Evolutionary conservation across 2,113 vertebrate species (phyloP), one percentile per base, ranked within the genome.

Genomic region (Platichthys stellatus): DNA sequence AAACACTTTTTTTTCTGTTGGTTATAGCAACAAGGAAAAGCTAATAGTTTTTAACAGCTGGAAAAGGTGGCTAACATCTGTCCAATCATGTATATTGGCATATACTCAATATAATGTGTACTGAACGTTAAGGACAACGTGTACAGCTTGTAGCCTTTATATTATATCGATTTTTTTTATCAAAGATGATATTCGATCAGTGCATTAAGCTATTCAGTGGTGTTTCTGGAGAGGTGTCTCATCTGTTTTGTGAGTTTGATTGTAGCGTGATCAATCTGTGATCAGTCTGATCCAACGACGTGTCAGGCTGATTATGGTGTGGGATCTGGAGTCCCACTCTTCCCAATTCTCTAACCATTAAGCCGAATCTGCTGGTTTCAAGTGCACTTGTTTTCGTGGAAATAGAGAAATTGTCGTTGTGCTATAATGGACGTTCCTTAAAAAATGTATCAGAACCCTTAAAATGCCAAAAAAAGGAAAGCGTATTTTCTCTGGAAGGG

Each of bases 141-240:
- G 87, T 90, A 89, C 88, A 90, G 87, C 83, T 86, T 66, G 76
- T 93, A 90, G 85, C 89, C 76, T 88, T 88, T 85, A 78, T 87
- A 74, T 57, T 80, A 83, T 59, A 67, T 82, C 18, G 53, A 45
- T 56, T 68, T 81, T 81, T 72, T 83, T 66, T 43, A 82, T 84
- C 73, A 35, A 72, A 78, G 65, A 84, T 59, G 53, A 80, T 68
- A 80, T 85, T 88, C 67, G 85, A 90, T 84, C 91, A 93, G 90
- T 82, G 82, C 91, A 90, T 92, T 93, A 93, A 92, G 92, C 91
- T 93, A 93, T 86, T 79, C 65, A 74, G 71, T 78, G 5, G 28
- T 76, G 74, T 90, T 83, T 66, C 74, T 70, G 69, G 54, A 82
- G 49, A 82, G 78, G 63, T 65, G 43, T 74, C 73, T 28, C 63